Evolutionary conservation across 2,888 invertebrate species (phyloP), one percentile per base, ranked within the genome.

Genomic region (Phlogophora meticulosa): DNA sequence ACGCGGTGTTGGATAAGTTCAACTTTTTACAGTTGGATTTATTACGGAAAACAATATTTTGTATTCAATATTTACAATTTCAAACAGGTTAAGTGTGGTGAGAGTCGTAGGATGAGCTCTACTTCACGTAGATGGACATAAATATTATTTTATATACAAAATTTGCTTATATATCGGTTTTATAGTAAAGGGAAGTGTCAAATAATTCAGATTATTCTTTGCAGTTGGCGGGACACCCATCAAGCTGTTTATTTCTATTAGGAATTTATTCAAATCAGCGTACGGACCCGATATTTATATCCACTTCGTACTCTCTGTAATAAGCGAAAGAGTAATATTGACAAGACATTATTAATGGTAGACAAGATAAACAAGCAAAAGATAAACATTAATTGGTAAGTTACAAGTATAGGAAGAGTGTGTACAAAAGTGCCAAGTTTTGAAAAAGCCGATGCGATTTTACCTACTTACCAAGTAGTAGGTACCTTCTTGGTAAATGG

Each of bases 261-360:
- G 59, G 61, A 85, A 83, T 88, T 88, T 87, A 90, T 90, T 90
- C 76, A 89, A 89, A 90, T 88, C 69, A 82, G 64, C 64, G 61
- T 80, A 76, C 64, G 38, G 65, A 59, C 56, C 43, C 53, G 49
- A 72, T 81, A 80, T 82, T 85, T 83, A 78, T 80, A 71, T 76
- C 62, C 76, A 58, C 66, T 57, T 69, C 34, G 46, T 78, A 70
- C 61, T 58, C 69, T 63, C 62, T 56, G 51, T 78, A 65, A 65
- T 67, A 80, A 76, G 59, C 32, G 69, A 74, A 52, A 77, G 78
- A 72, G 46, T 76, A 64, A 52, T 70, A 70, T 85, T 77, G 83
- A 85, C 67, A 81, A 46, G 70, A 63, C 72, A 28, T 58, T 58
- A 32, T 63, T 49, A 9, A 38, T 63, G 22, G 15, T 32, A 28